These are phyloP conservation scores for Porites lobata DNA, from an alignment of 92 coral and sea anemone genomes.

Conservation along the genomic window DNA sequence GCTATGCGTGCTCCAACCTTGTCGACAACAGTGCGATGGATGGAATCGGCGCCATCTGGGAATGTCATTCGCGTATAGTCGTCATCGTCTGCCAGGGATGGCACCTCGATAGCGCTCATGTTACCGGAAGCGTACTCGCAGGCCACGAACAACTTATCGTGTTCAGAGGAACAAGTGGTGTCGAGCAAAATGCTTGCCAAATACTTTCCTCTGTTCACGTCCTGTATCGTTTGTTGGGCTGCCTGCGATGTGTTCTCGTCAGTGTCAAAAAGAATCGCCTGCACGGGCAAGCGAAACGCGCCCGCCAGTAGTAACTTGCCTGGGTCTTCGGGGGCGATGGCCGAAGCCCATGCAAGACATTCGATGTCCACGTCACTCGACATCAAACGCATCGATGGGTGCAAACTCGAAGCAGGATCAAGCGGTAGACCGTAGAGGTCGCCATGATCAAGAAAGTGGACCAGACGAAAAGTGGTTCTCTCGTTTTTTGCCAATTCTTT, in stretches of 20 bases:
- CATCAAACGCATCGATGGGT: neutral
- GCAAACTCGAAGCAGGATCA: neutral
- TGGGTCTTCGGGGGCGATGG: neutral
- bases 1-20: slow-evolving; percentile 12
- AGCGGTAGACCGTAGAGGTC: neutral
- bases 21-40: neutral
- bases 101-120: slow-evolving; percentile 9
- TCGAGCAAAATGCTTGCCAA: neutral
- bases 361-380: neutral
- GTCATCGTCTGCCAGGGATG: neutral
- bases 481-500: slow-evolving; percentile 1
- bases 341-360: slow-evolving; percentile 6
- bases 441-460: slow-evolving; percentile 1
- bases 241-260: neutral
- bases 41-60: neutral
- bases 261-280: too few relatives aligned
- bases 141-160: slow-evolving; percentile 14
- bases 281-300: slow-evolving; percentile 2
- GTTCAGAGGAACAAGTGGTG: neutral
- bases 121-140: slow-evolving; percentile 13
- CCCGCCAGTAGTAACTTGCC: neutral
- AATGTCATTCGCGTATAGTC: slow-evolving; percentile 15
- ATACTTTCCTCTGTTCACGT: neutral
- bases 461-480: slow-evolving; percentile 16
- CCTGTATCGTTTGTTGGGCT: neutral